Evolutionary conservation across 2,113 vertebrate species (phyloP).

Genomic region (Crotophaga sulcirostris): DNA sequence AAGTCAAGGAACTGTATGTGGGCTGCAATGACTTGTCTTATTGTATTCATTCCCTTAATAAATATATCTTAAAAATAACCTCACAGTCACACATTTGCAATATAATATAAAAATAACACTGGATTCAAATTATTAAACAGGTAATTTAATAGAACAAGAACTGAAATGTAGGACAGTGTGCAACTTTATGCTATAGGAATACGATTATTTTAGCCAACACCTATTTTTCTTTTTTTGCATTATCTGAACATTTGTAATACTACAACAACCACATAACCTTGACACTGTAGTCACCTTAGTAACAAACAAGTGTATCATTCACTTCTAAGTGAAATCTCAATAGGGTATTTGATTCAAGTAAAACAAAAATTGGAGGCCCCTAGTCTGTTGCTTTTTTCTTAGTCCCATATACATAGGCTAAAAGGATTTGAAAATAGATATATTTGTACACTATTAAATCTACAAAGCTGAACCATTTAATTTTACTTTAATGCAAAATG

Average conservation of each 20-base stretch:
- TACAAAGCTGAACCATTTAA: slow-evolving; percentile 10
- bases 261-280: slow-evolving; percentile 37
- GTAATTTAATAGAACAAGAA: slow-evolving; percentile 63
- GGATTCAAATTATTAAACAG: slow-evolving; percentile 66
- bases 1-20: slow-evolving; percentile 60
- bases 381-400: neutral
- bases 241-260: slow-evolving; percentile 36
- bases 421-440: slow-evolving; percentile 27
- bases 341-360: slow-evolving; percentile 21
- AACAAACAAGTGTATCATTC: slow-evolving; percentile 52
- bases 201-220: slow-evolving; percentile 41
- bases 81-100: slow-evolving; percentile 49
- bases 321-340: slow-evolving; percentile 44
- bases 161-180: slow-evolving; percentile 35
- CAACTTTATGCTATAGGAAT: slow-evolving; percentile 38
- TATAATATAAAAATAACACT: slow-evolving; percentile 65
- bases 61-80: slow-evolving; percentile 74
- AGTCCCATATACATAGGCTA: neutral
- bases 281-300: slow-evolving; percentile 59
- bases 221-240: slow-evolving; percentile 48
- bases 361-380: slow-evolving; percentile 9
- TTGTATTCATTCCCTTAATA: slow-evolving; percentile 73
- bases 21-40: slow-evolving; percentile 68
- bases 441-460: slow-evolving; percentile 46
- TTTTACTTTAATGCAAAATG: slow-evolving; percentile 29